Conservation (phyloP, 2,888 invertebrate species). For the Oxytorus armatus region DNA sequence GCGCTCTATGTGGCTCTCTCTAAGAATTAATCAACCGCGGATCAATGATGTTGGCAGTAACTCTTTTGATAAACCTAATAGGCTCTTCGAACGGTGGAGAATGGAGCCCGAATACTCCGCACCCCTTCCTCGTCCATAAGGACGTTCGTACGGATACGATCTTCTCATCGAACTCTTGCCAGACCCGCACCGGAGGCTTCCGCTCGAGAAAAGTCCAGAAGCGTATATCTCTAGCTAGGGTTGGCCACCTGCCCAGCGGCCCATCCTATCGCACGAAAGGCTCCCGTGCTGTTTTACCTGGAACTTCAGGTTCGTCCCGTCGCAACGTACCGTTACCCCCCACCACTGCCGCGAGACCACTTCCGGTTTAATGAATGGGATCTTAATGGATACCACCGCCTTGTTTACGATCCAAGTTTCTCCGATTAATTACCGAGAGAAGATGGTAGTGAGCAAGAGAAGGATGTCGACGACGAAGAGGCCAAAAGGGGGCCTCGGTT, state of each 20-base stretch:
- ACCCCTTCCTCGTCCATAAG: not conserved
- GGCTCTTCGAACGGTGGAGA: conserved; percentile 12
- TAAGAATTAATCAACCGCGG: conserved; percentile 5
- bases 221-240: conserved; percentile 35
- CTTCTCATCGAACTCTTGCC: not conserved
- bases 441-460: conserved; percentile 42
- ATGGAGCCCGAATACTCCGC: conserved; percentile 7
- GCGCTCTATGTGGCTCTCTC: not conserved
- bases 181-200: conserved; percentile 9
- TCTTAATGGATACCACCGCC: conserved; percentile 80
- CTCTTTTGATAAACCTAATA: not conserved
- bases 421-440: conserved; percentile 78
- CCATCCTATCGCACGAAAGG: conserved; percentile 27
- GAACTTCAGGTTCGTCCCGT: conserved; percentile 31
- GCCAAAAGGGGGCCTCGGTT: conserved; percentile 24
- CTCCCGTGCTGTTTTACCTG: conserved; percentile 47
- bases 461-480: conserved; percentile 48
- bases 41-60: conserved; percentile 16
- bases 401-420: conserved; percentile 81
- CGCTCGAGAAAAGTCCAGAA: conserved; percentile 33
- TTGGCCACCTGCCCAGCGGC: conserved; percentile 62
- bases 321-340: conserved; percentile 41
- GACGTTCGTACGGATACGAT: conserved; percentile 13
- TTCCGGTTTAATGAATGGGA: conserved; percentile 80
- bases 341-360: conserved; percentile 67